Evolutionary conservation across 2,113 vertebrate species (phyloP).

Genomic region (Perca fluviatilis): DNA sequence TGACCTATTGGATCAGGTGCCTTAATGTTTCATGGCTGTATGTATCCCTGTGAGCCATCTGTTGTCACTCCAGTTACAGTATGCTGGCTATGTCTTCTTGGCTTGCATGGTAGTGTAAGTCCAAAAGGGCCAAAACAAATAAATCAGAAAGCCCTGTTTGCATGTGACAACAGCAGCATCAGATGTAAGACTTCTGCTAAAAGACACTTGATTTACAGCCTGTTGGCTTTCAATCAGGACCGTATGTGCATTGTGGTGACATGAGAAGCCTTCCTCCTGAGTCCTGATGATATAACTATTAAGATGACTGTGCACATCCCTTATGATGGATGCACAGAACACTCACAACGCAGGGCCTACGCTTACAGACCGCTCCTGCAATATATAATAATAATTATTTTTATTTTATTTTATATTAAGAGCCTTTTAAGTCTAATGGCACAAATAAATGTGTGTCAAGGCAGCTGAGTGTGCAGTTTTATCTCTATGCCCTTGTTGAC

Average conservation of each 20-base stretch:
- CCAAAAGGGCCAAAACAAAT: constrained; percentile 2
- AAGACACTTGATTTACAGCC: neutral
- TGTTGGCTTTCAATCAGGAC: neutral
- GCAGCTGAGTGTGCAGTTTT: constrained; percentile 41
- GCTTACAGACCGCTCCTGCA: neutral
- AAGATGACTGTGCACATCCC: neutral
- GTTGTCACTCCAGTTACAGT: neutral
- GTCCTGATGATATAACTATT: constrained; percentile 11
- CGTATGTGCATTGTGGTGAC: neutral
- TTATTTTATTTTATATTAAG: too few species aligned
- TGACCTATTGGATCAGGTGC: neutral
- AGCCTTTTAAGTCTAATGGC: constrained; percentile 22
- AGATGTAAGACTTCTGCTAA: neutral
- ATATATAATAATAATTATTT: neutral
- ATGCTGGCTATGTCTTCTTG: neutral
- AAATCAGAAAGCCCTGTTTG: neutral
- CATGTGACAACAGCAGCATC: neutral
- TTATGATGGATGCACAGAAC: constrained; percentile 1
- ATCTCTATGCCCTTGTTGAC: constrained; percentile 59
- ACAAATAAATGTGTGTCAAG: constrained; percentile 41
- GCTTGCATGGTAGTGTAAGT: neutral
- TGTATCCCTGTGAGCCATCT: constrained; percentile 4
- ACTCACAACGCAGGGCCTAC: neutral
- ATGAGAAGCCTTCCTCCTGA: neutral
- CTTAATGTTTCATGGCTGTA: neutral